Evolutionary conservation across 2,113 vertebrate species (phyloP).

Genomic region (Galeopterus variegatus): DNA sequence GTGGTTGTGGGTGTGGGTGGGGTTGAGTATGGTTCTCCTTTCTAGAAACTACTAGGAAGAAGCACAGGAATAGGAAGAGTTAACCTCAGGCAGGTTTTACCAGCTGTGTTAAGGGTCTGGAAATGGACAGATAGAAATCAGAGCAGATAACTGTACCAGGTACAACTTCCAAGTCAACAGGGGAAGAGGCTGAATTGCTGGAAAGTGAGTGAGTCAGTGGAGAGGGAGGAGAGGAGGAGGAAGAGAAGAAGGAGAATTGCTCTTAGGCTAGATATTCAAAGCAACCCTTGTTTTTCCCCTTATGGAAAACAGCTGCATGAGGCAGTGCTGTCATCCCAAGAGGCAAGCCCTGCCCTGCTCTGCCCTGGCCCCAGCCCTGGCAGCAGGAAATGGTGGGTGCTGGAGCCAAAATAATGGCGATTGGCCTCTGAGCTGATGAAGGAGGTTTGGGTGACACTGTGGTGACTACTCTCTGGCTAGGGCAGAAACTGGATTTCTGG

Average conservation of each 20-base stretch:
- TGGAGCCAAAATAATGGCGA: conserved; percentile 42
- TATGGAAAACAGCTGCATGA: conserved; percentile 73
- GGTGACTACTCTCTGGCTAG: not conserved
- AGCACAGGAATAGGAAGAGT: not conserved
- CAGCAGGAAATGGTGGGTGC: conserved; percentile 51
- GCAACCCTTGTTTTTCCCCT: conserved; percentile 49
- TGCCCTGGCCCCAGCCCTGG: not conserved
- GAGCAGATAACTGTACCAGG: conserved; percentile 64
- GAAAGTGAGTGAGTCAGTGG: conserved; percentile 49
- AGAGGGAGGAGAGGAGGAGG: not conserved
- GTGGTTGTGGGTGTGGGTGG: not conserved
- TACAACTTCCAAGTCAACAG: conserved; percentile 51
- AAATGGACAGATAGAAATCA: conserved; percentile 59
- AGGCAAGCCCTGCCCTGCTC: conserved; percentile 12
- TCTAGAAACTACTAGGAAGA: conserved; percentile 56
- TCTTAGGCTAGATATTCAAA: conserved; percentile 68
- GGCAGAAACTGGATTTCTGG: conserved; percentile 27
- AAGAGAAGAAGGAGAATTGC: not conserved
- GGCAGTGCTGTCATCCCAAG: conserved; percentile 2
- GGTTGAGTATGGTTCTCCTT: conserved; percentile 44
- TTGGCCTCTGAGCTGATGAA: not conserved
- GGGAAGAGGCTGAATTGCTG: conserved; percentile 56
- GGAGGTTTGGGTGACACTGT: not conserved
- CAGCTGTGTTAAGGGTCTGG: not conserved
- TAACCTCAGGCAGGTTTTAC: conserved; percentile 6